A percentile compares a stretch with the other conserved stretches of the same genome.
Evolutionary conservation across 2,888 invertebrate genomes (phyloP).

Genomic region (Heliconius charithonia): DNA sequence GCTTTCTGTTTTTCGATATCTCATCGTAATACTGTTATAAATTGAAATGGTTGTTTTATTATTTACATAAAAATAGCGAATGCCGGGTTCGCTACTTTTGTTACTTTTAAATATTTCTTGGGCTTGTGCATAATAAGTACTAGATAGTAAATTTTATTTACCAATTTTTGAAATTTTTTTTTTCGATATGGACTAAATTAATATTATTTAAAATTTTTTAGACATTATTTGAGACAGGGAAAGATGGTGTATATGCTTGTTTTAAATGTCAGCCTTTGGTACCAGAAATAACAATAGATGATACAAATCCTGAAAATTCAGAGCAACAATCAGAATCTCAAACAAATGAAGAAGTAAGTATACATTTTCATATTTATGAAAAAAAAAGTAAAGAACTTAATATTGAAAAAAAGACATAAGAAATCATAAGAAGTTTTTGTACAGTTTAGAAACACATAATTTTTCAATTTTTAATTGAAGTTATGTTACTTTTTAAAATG

Average conservation of each 20-base stretch:
- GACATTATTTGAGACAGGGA: conserved; percentile 79
- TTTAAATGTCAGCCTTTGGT: conserved; percentile 80
- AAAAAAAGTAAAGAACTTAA: background rate
- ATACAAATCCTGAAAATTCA: conserved; percentile 54
- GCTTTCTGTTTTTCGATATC: conserved; percentile 46
- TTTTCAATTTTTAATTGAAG: no score
- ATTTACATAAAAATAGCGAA: conserved; percentile 32
- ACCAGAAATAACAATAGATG: conserved; percentile 75
- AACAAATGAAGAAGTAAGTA: conserved; percentile 57
- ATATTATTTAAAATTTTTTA: conserved; percentile 53
- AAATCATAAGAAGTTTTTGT: no score
- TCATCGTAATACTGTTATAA: conserved; percentile 41
- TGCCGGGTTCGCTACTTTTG: conserved; percentile 32
- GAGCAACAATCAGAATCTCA: conserved; percentile 54
- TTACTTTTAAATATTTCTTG: conserved; percentile 8
- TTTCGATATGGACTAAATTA: background rate
- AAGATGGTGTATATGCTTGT: conserved; percentile 76
- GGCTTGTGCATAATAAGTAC: background rate
- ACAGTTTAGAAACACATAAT: no score
- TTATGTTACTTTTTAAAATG: no score
- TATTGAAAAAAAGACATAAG: no score
- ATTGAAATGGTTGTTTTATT: conserved; percentile 35
- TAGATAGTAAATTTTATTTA: background rate
- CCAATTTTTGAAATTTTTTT: background rate
- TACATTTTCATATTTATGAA: background rate